Conservation (phyloP, 2,113 vertebrate species). For the Hiodon alosoides region DNA sequence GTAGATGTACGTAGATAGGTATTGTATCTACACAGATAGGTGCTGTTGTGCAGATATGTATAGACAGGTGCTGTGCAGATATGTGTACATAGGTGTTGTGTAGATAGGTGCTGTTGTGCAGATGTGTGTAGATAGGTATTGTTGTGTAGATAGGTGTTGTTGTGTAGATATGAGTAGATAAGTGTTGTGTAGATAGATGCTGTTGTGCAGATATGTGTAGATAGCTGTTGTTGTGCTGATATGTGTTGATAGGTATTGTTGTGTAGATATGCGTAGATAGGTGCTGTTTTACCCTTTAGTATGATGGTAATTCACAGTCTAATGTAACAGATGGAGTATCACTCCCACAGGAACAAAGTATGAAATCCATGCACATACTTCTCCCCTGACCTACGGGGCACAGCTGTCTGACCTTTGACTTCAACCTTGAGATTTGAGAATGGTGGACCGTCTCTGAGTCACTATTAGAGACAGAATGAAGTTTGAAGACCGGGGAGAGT, state of each 20-base stretch:
- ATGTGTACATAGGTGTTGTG: conserved; percentile 4
- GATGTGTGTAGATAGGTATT: not conserved
- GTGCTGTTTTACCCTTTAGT: no score
- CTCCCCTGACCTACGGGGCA: no score
- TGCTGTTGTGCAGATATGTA: not conserved
- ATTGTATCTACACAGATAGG: not conserved
- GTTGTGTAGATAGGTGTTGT: not conserved
- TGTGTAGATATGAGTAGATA: not conserved
- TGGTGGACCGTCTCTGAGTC: no score
- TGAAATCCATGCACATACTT: no score
- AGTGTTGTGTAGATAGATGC: not conserved
- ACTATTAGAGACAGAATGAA: no score
- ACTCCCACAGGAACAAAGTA: no score
- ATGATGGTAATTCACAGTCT: no score
- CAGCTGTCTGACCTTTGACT: no score
- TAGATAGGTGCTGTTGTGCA: not conserved
- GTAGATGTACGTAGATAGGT: conserved; percentile 16
- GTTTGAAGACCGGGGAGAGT: no score
- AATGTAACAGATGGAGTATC: no score
- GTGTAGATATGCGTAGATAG: not conserved
- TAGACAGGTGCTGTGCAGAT: not conserved
- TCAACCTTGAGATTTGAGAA: no score
- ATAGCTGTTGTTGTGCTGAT: conserved; percentile 6
- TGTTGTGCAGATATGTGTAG: conserved; percentile 2
- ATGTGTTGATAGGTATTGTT: conserved; percentile 21